phyloP scores from a whole-genome alignment of 2,888 invertebrate species.

The Crioceris asparagi region DNA sequence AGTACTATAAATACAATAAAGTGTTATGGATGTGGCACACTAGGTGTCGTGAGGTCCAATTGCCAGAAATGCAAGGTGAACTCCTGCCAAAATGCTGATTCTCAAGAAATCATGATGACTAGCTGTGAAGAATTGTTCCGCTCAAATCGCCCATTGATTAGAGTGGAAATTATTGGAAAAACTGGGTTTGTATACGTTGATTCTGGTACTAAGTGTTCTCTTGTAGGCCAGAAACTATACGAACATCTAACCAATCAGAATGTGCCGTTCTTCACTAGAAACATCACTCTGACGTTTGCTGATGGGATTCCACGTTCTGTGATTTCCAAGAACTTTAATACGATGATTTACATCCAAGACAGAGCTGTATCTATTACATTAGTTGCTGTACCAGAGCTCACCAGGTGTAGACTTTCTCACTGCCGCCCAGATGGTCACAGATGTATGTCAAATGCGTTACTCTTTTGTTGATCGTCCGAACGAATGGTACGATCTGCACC shows the following conservation, averaged over 20 bases:
- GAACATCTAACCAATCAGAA: not conserved
- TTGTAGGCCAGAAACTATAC: conserved; percentile 1
- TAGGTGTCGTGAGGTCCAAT: not conserved
- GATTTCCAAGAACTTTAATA: not conserved
- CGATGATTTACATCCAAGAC: not conserved
- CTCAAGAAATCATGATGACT: too few relatives aligned
- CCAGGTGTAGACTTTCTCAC: too few relatives aligned
- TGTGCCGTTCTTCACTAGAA: not conserved
- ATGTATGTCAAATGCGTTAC: too few relatives aligned
- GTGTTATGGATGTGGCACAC: not conserved
- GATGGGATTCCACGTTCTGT: not conserved
- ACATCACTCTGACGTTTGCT: not conserved
- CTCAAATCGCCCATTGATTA: not conserved
- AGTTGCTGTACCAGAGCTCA: not conserved
- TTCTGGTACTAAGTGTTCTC: not conserved
- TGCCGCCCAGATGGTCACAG: too few relatives aligned
- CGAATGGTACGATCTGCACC: too few relatives aligned
- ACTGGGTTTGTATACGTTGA: not conserved
- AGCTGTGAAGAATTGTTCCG: too few relatives aligned
- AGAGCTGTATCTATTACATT: not conserved
- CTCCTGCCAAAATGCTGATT: not conserved
- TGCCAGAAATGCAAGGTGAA: not conserved
- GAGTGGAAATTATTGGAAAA: not conserved
- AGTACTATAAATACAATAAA: not conserved
- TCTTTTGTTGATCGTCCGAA: too few relatives aligned